phyloP scores from a whole-genome alignment of 2,888 invertebrate species.

The Hypomecis punctinalis region DNA sequence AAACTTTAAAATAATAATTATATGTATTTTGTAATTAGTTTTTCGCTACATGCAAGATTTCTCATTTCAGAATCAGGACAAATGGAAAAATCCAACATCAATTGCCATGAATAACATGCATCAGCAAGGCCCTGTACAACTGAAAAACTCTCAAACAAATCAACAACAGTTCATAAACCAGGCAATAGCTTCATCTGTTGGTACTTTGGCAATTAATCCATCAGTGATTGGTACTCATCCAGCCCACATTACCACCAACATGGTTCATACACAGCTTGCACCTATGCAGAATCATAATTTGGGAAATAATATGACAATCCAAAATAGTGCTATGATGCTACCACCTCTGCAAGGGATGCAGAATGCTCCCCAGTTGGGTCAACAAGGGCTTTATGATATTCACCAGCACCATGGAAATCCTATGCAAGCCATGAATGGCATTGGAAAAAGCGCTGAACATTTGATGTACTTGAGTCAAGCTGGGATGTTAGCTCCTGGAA shows the following conservation, averaged over 20 bases:
- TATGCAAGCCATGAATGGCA: constrained; percentile 82
- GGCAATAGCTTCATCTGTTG: constrained; percentile 78
- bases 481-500: constrained; percentile 85
- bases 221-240: constrained; percentile 80
- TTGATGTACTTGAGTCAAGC: constrained; percentile 82
- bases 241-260: constrained; percentile 76
- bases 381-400: constrained; percentile 81
- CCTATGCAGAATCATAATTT: constrained; percentile 80
- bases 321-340: constrained; percentile 80
- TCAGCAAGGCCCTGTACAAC: constrained; percentile 81
- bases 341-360: constrained; percentile 80
- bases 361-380: constrained; percentile 81
- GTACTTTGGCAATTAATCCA: constrained; percentile 78
- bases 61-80: constrained; percentile 91
- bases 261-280: constrained; percentile 84
- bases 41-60: constrained; percentile 11
- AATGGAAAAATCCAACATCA: constrained; percentile 92
- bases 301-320: constrained; percentile 75
- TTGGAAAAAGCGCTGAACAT: constrained; percentile 80
- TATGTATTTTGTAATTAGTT: background rate
- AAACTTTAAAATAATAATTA: background rate
- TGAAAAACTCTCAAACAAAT: constrained; percentile 81
- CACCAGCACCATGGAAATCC: constrained; percentile 79
- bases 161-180: constrained; percentile 82
- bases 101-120: constrained; percentile 84